Conservation (phyloP, 2,888 invertebrate species). For the Junonia oenone region DNA sequence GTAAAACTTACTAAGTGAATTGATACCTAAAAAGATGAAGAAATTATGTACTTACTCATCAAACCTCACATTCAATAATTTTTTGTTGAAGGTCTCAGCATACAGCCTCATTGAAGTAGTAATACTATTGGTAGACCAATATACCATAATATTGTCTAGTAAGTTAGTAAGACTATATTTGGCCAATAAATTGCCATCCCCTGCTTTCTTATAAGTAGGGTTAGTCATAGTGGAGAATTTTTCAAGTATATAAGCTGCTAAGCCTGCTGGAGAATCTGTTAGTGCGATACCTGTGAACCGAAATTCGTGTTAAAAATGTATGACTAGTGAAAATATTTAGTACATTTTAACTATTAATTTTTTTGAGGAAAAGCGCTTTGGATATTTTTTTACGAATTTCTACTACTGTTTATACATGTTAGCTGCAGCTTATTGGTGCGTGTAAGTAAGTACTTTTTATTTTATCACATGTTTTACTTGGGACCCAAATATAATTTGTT, state of each 20-base stretch:
- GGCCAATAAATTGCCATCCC: slow-evolving; percentile 83
- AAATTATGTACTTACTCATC: slow-evolving; percentile 57
- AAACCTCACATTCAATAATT: slow-evolving; percentile 37
- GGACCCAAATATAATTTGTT: no score
- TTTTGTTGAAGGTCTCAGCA: slow-evolving; percentile 73
- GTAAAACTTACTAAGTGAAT: no score
- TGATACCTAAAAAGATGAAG: no score
- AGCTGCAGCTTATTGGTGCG: no score
- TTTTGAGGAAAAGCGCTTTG: no score
- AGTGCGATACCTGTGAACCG: slow-evolving; percentile 82
- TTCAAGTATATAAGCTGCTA: slow-evolving; percentile 94
- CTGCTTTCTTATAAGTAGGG: slow-evolving; percentile 61
- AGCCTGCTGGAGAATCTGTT: slow-evolving; percentile 88
- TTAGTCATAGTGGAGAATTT: slow-evolving; percentile 89
- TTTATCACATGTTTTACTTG: no score
- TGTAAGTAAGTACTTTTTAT: no score
- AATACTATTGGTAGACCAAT: slow-evolving; percentile 72
- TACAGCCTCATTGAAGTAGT: slow-evolving; percentile 78
- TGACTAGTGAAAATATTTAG: no score
- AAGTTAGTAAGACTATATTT: slow-evolving; percentile 59
- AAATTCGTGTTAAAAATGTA: no score
- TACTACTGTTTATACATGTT: no score
- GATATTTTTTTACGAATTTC: no score
- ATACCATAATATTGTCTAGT: slow-evolving; percentile 78
- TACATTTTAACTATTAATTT: no score